These are phyloP conservation scores for Automeris io DNA, from an alignment of 2,888 invertebrate species.

Conservation along the genomic window DNA sequence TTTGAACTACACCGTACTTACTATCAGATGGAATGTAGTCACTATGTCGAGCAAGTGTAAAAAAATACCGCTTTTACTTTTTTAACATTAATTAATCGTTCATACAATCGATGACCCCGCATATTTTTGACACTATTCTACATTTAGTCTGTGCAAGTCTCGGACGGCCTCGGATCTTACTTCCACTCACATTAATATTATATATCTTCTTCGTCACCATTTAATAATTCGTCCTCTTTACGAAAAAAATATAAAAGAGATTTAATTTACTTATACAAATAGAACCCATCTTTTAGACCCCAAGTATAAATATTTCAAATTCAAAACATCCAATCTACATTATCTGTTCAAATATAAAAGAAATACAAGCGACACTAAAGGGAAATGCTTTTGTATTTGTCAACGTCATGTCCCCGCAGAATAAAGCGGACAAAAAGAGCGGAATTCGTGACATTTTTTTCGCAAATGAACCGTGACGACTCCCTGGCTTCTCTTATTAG, in stretches of 20 bases:
- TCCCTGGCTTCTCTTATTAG: conserved; percentile 63
- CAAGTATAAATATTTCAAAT: conserved; percentile 16
- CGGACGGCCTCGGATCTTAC: too few relatives aligned
- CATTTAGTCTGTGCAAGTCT: too few relatives aligned
- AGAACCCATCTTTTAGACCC: not conserved
- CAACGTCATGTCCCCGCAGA: conserved; percentile 63
- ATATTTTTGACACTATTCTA: too few relatives aligned
- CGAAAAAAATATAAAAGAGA: not conserved
- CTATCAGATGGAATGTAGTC: too few relatives aligned
- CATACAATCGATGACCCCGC: too few relatives aligned
- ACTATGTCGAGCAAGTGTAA: too few relatives aligned
- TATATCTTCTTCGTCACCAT: too few relatives aligned
- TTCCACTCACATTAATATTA: too few relatives aligned
- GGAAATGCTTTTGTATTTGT: conserved; percentile 73
- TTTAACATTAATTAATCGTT: too few relatives aligned
- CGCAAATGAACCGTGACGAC: conserved; percentile 71
- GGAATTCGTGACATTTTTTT: conserved; percentile 63
- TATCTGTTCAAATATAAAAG: conserved; percentile 63
- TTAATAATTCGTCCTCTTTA: too few relatives aligned
- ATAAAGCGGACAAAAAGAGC: conserved; percentile 43
- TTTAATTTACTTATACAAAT: conserved; percentile 1
- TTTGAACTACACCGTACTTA: too few relatives aligned
- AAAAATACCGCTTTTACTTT: too few relatives aligned
- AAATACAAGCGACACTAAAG: conserved; percentile 45
- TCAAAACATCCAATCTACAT: conserved; percentile 56